Conservation (phyloP, 2,113 vertebrate species). For the Trogon surrucura region DNA sequence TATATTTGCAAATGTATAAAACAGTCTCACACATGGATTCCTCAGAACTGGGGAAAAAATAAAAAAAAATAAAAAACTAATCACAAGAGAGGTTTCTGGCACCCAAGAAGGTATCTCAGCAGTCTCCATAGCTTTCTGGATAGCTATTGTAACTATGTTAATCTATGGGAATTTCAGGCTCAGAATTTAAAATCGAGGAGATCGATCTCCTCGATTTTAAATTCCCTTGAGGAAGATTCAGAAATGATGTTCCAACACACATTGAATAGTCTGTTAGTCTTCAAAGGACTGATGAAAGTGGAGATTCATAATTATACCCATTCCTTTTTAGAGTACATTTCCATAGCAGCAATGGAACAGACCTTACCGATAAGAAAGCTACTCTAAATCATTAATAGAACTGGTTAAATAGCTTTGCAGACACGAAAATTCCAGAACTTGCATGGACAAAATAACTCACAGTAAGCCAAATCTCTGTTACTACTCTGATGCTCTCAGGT, state of each 20-base stretch:
- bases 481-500: not conserved
- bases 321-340: not conserved
- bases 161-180: not conserved
- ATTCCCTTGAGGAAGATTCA: not conserved
- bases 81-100: not conserved
- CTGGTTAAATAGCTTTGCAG: not conserved
- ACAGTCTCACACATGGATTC: not conserved
- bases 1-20: not conserved
- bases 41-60: not conserved
- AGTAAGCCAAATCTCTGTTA: not conserved
- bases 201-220: not conserved
- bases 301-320: not conserved
- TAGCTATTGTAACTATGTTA: not conserved
- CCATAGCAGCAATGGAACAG: not conserved
- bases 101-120: not conserved
- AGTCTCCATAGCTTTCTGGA: not conserved
- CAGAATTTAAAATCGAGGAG: not conserved
- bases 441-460: not conserved
- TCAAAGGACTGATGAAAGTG: not conserved
- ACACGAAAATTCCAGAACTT: not conserved
- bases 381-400: not conserved
- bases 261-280: not conserved
- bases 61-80: accelerated
- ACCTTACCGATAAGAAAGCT: not conserved
- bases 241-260: not conserved